Percentiles rank a stretch among this genome's conserved stretches.
Evolutionary conservation across 2,797 vertebrate species (phyloP).

Genomic region (Onychomys arenicola): DNA sequence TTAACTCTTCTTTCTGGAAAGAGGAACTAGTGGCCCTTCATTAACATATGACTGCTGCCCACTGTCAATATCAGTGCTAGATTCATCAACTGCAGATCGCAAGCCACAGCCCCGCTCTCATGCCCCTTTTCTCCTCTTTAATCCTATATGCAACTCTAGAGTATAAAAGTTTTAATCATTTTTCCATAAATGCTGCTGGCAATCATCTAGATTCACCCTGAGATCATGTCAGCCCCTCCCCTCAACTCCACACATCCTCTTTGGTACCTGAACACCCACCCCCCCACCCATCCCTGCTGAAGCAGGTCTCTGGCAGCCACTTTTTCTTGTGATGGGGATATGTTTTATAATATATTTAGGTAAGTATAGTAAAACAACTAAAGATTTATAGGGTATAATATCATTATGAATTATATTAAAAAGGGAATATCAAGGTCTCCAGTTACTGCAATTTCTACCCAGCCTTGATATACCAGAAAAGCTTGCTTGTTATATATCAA

Average conservation of each 20-base stretch:
- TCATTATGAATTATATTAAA: conserved; percentile 5
- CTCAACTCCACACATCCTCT: background rate
- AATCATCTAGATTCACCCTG: background rate
- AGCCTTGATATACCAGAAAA: conserved; percentile 14
- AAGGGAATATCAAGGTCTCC: conserved; percentile 15
- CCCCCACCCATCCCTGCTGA: background rate
- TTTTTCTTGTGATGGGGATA: background rate
- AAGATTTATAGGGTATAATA: background rate
- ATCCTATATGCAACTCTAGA: background rate
- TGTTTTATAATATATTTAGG: background rate
- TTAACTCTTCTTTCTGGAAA: background rate
- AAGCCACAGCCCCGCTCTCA: too few species aligned
- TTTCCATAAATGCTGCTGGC: background rate
- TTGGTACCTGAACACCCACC: background rate
- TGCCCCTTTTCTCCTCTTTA: background rate
- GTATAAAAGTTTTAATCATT: background rate
- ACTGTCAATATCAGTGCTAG: background rate
- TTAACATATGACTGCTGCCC: background rate
- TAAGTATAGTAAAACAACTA: background rate
- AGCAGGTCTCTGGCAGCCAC: background rate
- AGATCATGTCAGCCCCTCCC: background rate
- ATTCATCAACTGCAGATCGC: background rate
- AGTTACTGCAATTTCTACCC: conserved; percentile 3
- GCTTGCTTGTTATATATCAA: background rate
- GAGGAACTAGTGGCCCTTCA: background rate